Evolutionary conservation across 2,797 vertebrate species (phyloP).

Genomic region (Naso thynnoides): DNA sequence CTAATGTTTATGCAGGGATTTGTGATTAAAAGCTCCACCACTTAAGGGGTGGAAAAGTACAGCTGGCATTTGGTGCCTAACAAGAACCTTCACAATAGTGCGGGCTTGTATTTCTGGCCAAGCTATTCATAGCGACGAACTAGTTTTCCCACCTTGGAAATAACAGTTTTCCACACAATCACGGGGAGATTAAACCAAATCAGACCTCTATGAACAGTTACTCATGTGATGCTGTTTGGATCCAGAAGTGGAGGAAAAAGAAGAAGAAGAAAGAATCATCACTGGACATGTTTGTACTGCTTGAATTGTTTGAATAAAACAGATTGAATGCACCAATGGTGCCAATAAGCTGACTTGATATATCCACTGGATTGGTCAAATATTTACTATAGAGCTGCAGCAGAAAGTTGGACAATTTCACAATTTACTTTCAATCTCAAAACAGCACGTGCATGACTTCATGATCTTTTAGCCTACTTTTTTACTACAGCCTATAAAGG

Average conservation of each 20-base stretch:
- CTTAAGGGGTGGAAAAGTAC: constrained; percentile 65
- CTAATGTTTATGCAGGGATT: background rate
- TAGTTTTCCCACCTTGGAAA: constrained; percentile 62
- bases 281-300: background rate
- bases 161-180: constrained; percentile 26
- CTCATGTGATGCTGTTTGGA: constrained; percentile 1
- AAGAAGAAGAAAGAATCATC: background rate
- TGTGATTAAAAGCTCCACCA: constrained; percentile 19
- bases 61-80: constrained; percentile 34
- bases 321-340: background rate
- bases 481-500: background rate
- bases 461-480: background rate
- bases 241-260: background rate
- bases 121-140: constrained; percentile 51
- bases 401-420: background rate
- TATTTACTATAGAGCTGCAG: background rate
- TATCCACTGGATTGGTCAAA: background rate
- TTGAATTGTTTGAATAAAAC: background rate
- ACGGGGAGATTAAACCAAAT: constrained; percentile 33
- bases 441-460: background rate
- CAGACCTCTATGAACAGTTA: constrained; percentile 19
- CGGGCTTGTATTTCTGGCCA: constrained; percentile 17
- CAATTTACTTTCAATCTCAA: background rate
- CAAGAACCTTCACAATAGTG: constrained; percentile 19
- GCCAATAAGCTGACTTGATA: background rate